phyloP scores from a whole-genome alignment of 2,797 vertebrate species.

The Catostomus latipinnis region DNA sequence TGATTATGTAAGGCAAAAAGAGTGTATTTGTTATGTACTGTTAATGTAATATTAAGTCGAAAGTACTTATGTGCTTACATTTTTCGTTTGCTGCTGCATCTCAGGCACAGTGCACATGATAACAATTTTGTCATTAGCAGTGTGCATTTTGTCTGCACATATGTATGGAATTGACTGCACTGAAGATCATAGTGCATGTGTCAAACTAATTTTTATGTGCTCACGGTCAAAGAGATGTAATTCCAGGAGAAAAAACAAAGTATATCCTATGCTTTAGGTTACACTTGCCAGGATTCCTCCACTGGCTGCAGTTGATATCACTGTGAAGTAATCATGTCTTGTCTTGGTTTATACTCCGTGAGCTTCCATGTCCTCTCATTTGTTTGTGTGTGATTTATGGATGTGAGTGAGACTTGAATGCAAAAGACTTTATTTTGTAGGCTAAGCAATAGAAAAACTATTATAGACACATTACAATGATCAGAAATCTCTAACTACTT shows the following conservation, averaged over 20 bases:
- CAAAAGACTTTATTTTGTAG: slow-evolving; percentile 70
- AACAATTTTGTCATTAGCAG: too few relatives aligned
- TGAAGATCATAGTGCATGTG: too few relatives aligned
- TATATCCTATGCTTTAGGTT: slow-evolving; percentile 26
- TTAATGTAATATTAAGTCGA: not conserved
- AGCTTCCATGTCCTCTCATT: slow-evolving; percentile 48
- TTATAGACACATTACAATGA: slow-evolving; percentile 24
- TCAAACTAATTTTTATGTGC: too few relatives aligned
- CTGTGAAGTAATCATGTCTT: slow-evolving; percentile 77
- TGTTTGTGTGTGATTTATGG: slow-evolving; percentile 27
- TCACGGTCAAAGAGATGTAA: too few relatives aligned
- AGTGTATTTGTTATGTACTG: slow-evolving; percentile 38
- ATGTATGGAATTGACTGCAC: too few relatives aligned
- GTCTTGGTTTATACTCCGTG: slow-evolving; percentile 11
- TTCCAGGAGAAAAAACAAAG: too few relatives aligned
- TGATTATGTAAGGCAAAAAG: slow-evolving; percentile 12
- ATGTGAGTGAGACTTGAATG: slow-evolving; percentile 29
- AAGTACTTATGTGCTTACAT: too few relatives aligned
- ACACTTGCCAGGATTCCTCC: slow-evolving; percentile 64
- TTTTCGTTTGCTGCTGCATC: too few relatives aligned
- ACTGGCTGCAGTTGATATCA: slow-evolving; percentile 74
- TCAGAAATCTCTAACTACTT: slow-evolving; percentile 21
- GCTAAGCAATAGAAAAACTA: slow-evolving; percentile 77
- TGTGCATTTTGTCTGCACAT: too few relatives aligned
- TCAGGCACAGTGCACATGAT: too few relatives aligned